Conservation (phyloP, 2,888 invertebrate species). For the Tryphoninae sp. region DNA sequence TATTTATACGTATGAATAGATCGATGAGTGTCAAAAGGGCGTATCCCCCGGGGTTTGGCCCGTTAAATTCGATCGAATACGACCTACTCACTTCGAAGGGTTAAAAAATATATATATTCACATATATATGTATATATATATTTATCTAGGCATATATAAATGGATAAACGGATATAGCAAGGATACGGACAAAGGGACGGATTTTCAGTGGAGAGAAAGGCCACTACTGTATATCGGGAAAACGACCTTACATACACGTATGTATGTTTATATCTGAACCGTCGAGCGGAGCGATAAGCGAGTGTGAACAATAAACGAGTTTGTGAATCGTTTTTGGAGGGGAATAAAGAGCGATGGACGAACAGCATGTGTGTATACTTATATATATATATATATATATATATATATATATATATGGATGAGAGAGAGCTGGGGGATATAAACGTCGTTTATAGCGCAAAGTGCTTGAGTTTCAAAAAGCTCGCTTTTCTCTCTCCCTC, state of each 20-base stretch:
- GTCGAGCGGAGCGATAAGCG: slow-evolving; percentile 53
- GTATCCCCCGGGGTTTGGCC: background rate
- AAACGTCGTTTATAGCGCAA: slow-evolving; percentile 22
- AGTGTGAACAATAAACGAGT: slow-evolving; percentile 62
- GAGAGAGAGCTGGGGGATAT: slow-evolving; percentile 12
- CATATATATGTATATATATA: background rate
- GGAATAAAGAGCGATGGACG: slow-evolving; percentile 38
- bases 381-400: too few species aligned
- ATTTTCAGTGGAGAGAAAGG: slow-evolving; percentile 35
- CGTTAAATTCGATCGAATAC: background rate
- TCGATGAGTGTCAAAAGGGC: background rate
- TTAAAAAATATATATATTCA: background rate
- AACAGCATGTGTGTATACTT: slow-evolving; percentile 6
- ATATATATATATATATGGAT: background rate
- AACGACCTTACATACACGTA: slow-evolving; percentile 19
- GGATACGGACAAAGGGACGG: slow-evolving; percentile 48
- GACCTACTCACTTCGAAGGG: background rate
- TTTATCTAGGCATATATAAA: background rate
- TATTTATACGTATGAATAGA: background rate
- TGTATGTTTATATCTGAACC: slow-evolving; percentile 20
- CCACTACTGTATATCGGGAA: slow-evolving; percentile 18
- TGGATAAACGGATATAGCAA: slow-evolving; percentile 18
- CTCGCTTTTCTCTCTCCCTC: background rate
- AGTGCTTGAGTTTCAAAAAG: slow-evolving; percentile 17
- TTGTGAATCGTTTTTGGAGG: slow-evolving; percentile 50